These are phyloP conservation scores for Dreissena polymorpha DNA, from an alignment of 1,140 invertebrate genomes.

Conservation along the genomic window DNA sequence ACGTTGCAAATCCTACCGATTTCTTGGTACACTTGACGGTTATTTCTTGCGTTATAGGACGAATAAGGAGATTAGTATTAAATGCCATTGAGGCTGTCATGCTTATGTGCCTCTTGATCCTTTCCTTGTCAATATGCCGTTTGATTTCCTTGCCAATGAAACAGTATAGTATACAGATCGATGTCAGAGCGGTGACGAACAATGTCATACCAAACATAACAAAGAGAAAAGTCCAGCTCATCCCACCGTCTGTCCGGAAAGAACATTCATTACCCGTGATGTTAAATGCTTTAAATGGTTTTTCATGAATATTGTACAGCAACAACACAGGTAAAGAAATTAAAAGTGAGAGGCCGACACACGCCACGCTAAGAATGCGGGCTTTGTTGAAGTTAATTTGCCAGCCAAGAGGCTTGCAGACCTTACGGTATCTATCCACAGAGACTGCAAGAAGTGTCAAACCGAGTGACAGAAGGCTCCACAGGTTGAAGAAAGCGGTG, in stretches of 20 bases:
- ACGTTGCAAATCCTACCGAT: no score
- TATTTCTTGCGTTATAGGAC: no score
- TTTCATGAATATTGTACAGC: slow-evolving; percentile 23
- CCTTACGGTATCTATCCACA: slow-evolving; percentile 47
- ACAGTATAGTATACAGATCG: slow-evolving; percentile 44
- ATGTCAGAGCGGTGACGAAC: slow-evolving; percentile 21
- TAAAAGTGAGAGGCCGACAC: background rate
- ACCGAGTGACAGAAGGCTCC: slow-evolving; percentile 18
- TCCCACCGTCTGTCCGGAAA: slow-evolving; percentile 9
- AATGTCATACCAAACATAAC: slow-evolving; percentile 27
- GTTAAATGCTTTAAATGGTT: slow-evolving; percentile 2
- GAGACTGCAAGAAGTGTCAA: slow-evolving; percentile 31
- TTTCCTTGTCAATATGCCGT: slow-evolving; percentile 38
- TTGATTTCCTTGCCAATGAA: slow-evolving; percentile 44
- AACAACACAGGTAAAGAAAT: slow-evolving; percentile 27
- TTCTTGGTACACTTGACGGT: no score
- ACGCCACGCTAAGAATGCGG: slow-evolving; percentile 13
- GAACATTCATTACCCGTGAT: slow-evolving; percentile 30
- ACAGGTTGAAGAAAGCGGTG: slow-evolving; percentile 24
- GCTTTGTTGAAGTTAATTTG: slow-evolving; percentile 48
- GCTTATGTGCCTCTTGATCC: slow-evolving; percentile 32
- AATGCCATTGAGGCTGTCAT: slow-evolving; percentile 45
- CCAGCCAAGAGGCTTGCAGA: slow-evolving; percentile 47
- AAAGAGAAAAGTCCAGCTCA: slow-evolving; percentile 16
- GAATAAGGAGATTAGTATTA: no score